A percentile compares a stretch with the other conserved stretches of the same genome.
Evolutionary conservation across 2,888 invertebrate genomes (phyloP).

Genomic region (Kuschelorhynchus macadamiae): DNA sequence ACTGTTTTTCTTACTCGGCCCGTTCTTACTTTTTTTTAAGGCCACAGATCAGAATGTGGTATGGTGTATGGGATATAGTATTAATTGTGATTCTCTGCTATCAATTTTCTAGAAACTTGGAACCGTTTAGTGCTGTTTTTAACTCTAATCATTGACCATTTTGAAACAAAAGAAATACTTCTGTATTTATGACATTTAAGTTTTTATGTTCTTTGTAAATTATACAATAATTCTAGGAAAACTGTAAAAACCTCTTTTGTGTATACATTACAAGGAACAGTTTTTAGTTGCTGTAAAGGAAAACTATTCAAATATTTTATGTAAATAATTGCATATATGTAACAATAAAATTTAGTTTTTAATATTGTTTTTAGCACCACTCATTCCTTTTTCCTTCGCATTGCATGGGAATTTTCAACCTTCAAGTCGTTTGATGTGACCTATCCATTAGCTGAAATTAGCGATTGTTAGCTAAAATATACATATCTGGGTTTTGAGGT

Average conservation of each 20-base stretch:
- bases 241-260: conserved; percentile 13
- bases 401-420: too few species aligned
- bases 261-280: conserved; percentile 12
- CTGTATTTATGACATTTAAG: not conserved
- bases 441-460: not conserved
- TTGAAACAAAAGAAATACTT: not conserved
- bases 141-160: not conserved
- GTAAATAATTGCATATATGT: conserved; percentile 42
- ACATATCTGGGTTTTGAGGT: too few species aligned
- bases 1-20: not conserved
- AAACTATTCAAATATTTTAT: conserved; percentile 21
- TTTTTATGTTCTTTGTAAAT: conserved; percentile 18
- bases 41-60: not conserved
- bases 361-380: conserved; percentile 4
- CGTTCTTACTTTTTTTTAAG: conserved; percentile 3
- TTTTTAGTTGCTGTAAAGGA: conserved; percentile 8
- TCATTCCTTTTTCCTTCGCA: not conserved
- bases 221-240: conserved; percentile 17
- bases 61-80: conserved; percentile 11
- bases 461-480: too few species aligned
- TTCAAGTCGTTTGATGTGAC: too few species aligned
- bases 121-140: not conserved
- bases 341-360: conserved; percentile 43
- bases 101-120: not conserved
- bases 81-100: not conserved